These are phyloP conservation scores for Neotoma lepida DNA, from an alignment of 2,113 vertebrate genomes.

Conservation along the genomic window DNA sequence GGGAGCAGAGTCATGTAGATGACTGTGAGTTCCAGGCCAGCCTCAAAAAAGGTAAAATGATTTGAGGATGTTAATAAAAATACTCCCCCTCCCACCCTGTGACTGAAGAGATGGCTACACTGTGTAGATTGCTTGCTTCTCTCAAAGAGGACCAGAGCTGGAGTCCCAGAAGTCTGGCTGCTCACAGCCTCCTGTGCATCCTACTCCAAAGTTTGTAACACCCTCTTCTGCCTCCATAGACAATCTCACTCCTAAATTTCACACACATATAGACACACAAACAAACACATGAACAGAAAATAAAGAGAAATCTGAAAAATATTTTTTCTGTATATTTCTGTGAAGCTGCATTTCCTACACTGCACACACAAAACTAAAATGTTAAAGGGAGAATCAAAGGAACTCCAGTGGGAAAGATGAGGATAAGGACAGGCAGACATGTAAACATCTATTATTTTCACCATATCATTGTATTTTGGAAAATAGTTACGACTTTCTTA, in stretches of 20 bases:
- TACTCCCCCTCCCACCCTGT: neutral
- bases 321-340: neutral
- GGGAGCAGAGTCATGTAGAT: neutral
- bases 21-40: neutral
- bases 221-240: neutral
- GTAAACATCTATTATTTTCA: too few relatives aligned
- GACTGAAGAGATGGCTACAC: neutral
- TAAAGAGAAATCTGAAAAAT: neutral
- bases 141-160: neutral
- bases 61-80: neutral
- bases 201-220: neutral
- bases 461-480: neutral
- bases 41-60: neutral
- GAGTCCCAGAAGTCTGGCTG: neutral
- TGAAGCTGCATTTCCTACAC: neutral
- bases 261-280: neutral
- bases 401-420: neutral
- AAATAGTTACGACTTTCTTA: neutral
- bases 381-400: neutral
- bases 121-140: neutral
- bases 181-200: neutral
- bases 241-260: neutral
- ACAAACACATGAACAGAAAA: neutral
- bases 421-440: neutral
- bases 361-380: neutral